Base-by-base conservation (phyloP, 1,140 invertebrate species). In the Drosophila varians region DNA sequence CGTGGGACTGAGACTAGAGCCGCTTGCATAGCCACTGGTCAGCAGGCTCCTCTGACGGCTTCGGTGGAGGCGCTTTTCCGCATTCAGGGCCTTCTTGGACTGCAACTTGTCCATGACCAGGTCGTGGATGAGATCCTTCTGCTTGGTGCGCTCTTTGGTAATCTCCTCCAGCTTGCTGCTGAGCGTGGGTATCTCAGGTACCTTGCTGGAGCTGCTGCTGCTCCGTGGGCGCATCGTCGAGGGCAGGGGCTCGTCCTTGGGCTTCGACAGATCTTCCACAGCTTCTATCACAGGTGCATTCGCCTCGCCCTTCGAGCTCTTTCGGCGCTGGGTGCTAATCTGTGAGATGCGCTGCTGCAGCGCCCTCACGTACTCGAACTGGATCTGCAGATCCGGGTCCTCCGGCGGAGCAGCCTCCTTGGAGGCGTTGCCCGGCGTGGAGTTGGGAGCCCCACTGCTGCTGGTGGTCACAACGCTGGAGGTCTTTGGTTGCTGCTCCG, bases 71-170 rank as follows among this genome's bases (percentile, higher is more conserved):
- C 91, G 94, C 71, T 93, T 94, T 75, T 94, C 94, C 1, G 93
- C 92, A 3, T 94, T 93, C 4, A 93, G 93, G 69, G 94, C 94
- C 62, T 94, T 95, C 66, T 94, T 94, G 9, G 94, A 93, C 66
- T 94, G 93, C 43, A 96, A 92, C 84, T 95, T 95, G 49, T 95
- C 95, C 94, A 96, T 95, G 21, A 96, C 93, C 86, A 96, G 92
- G 88, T 96, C 95, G 76, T 96, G 94, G 61, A 95, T 94, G 2
- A 95, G 88, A 89, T 94, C 94, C 77, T 95, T 95, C 77, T 95
- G 94, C 88, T 95, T 94, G 4, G 92, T 93, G 42, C 95, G 92
- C 78, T 95, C 94, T 79, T 93, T 93, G 6, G 93, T 93, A 8
- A 95, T 92, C 90, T 95, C 94, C 79, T 95, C 93, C 31, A 95